A percentile compares a stretch with the other conserved stretches of the same genome.
Evolutionary conservation across 2,113 vertebrate genomes (phyloP).

Genomic region (Ancistrus triradiatus): DNA sequence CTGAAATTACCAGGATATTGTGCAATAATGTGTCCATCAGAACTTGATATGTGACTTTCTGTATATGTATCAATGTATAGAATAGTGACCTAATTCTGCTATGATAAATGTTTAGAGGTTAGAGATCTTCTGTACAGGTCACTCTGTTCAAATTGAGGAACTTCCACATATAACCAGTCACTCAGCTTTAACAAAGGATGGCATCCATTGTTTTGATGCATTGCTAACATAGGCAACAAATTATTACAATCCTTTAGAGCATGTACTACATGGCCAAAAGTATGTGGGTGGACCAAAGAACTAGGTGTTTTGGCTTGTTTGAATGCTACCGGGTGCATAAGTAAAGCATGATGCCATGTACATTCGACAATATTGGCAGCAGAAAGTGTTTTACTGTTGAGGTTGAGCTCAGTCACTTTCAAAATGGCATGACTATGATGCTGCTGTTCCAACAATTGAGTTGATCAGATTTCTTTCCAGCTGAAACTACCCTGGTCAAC

Average conservation of each 20-base stretch:
- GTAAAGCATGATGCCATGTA: too few relatives aligned
- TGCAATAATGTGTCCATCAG: constrained; percentile 42
- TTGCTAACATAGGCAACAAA: constrained; percentile 5
- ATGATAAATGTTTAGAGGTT: constrained; percentile 35
- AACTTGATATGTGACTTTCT: constrained; percentile 8
- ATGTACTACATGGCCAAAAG: neutral
- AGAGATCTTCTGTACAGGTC: constrained; percentile 31
- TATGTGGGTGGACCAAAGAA: neutral
- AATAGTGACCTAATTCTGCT: constrained; percentile 29
- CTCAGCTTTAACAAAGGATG: too few relatives aligned
- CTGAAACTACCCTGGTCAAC: too few relatives aligned
- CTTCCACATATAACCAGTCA: constrained; percentile 3
- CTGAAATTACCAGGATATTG: constrained; percentile 8
- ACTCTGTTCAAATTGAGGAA: constrained; percentile 25
- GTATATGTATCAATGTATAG: constrained; percentile 29
- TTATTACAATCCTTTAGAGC: neutral
- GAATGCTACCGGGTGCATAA: too few relatives aligned
- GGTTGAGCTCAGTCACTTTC: too few relatives aligned
- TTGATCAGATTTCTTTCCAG: too few relatives aligned
- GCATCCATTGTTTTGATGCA: too few relatives aligned
- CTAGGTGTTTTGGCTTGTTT: too few relatives aligned
- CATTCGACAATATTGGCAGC: too few relatives aligned
- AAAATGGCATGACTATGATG: too few relatives aligned
- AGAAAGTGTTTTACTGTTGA: too few relatives aligned
- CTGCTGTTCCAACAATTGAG: too few relatives aligned